These are phyloP conservation scores for Phrynocephalus forsythii DNA, from an alignment of 2,797 vertebrate genomes.

Conservation along the genomic window DNA sequence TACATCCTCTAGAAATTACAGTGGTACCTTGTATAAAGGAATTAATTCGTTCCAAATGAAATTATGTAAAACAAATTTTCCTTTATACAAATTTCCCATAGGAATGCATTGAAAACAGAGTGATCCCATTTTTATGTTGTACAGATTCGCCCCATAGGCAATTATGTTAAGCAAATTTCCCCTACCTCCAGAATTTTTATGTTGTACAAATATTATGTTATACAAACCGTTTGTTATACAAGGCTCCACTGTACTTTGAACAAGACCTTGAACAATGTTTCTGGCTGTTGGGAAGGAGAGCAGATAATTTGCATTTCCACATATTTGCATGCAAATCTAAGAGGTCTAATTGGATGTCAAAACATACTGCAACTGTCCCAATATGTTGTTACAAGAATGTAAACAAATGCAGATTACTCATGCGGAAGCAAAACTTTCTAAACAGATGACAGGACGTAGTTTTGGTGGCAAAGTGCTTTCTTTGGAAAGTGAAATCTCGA, in stretches of 20 bases:
- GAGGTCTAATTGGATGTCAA: constrained; percentile 14
- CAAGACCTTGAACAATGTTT: background rate
- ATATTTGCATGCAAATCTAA: background rate
- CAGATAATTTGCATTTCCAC: background rate
- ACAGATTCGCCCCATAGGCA: no score
- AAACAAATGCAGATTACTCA: constrained; percentile 9
- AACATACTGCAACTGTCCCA: constrained; percentile 31
- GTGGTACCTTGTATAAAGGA: no score
- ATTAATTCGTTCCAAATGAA: no score
- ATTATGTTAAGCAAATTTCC: no score
- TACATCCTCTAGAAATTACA: background rate
- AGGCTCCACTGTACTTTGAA: background rate
- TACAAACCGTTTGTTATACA: no score
- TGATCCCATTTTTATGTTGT: no score
- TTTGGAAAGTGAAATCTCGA: constrained; percentile 17
- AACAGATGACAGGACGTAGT: background rate
- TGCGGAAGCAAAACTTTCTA: constrained; percentile 33
- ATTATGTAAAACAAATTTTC: no score
- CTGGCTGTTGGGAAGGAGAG: background rate
- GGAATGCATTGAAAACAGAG: no score
- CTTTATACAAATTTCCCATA: no score
- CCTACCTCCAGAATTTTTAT: no score
- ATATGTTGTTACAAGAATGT: constrained; percentile 16
- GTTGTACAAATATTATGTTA: no score
- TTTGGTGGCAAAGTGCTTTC: constrained; percentile 4